Evolutionary conservation across 2,797 vertebrate species (phyloP), one percentile per base, ranked within the genome.

Genomic region (Alosa sapidissima): DNA sequence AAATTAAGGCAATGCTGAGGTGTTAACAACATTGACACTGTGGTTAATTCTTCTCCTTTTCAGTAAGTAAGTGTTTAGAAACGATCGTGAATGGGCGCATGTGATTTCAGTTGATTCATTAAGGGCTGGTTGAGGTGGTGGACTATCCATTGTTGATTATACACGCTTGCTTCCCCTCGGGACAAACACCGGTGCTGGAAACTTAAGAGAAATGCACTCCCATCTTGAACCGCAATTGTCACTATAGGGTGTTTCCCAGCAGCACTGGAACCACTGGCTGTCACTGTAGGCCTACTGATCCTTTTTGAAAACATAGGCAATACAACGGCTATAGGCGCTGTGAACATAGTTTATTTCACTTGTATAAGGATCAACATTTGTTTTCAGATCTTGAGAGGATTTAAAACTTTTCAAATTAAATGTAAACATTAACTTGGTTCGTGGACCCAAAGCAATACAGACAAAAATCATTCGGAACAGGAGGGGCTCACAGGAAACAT

Each of bases 1-100:
- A 81, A 82, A 83, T 51, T 81, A 47, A 54, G 9, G 33, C 84
- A 86, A 88, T 86, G 51, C 45, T 81, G 52, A 81, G 87, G 83
- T 87, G 83, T 83, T 72, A 84, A 75, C 62, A 81, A 14, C 47
- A 48, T 11, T 41, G 81, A 45, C 81, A 28, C 41, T 81, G 54
- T 47, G 58, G 41, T 81, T 41, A 55, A 75, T 75, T 75, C 1
- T 16, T 75, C 36, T 0, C 68, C 36, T 36, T 75, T 75, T 36
- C 36, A 45, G 36, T 3, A 5, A 75, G 36, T 72, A 13, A 13
- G 10, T 72, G 33, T 75, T 45, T 45, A 75, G 36, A 75, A 36
- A 72, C 65, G 33, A 41, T 11, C 36, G 36, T 45, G 68, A 21
- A 75, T 41, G 33, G 14, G 13, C 13, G 36, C 36, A 13, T 75